Conservation (phyloP, 2,113 vertebrate species). For the Hyaena hyaena region DNA sequence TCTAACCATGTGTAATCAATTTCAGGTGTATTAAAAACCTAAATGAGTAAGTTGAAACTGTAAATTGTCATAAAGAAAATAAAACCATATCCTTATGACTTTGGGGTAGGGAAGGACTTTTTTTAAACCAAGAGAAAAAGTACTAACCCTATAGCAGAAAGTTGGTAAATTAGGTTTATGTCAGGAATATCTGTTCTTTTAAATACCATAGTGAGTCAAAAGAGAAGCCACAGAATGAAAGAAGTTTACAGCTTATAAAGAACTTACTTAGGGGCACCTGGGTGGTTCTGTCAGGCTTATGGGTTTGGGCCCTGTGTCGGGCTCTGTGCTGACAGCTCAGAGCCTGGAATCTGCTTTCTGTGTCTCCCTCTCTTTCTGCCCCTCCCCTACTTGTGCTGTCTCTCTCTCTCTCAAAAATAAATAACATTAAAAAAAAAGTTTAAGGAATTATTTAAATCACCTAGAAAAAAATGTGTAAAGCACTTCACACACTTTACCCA, state of each 20-base stretch:
- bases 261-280: background rate
- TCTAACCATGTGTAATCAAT: background rate
- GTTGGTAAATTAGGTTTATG: background rate
- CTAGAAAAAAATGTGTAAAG: background rate
- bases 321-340: too few relatives aligned
- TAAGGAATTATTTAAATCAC: background rate
- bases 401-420: too few relatives aligned
- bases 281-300: too few relatives aligned
- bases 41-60: background rate
- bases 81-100: background rate
- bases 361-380: too few relatives aligned
- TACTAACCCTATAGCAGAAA: background rate
- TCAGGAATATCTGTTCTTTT: background rate
- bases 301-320: too few relatives aligned
- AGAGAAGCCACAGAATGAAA: background rate
- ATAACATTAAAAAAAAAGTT: too few relatives aligned
- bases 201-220: background rate
- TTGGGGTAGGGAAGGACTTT: background rate
- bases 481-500: background rate
- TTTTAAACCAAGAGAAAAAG: background rate
- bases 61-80: background rate
- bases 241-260: background rate
- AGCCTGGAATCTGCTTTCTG: too few relatives aligned
- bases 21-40: background rate
- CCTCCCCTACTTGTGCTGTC: too few relatives aligned